phyloP scores from a whole-genome alignment of 1,140 invertebrate genomes.

The Megalopta genalis region DNA sequence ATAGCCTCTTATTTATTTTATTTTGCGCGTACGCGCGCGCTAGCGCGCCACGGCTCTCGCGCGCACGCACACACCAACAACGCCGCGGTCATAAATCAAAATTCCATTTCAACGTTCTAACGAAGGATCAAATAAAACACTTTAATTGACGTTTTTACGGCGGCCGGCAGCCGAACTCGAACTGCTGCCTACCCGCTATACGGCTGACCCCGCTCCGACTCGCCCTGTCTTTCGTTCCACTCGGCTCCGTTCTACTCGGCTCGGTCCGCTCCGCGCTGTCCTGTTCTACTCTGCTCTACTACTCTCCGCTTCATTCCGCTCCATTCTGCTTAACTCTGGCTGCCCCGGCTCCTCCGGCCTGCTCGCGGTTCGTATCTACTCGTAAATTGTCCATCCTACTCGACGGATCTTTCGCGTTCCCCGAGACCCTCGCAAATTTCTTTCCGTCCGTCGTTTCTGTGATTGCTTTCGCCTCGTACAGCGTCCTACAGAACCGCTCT shows the following conservation, averaged over 20 bases:
- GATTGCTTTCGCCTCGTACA: too few species aligned
- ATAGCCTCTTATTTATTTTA: conserved; percentile 80
- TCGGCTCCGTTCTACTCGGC: conserved; percentile 1
- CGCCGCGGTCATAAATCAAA: conserved; percentile 77
- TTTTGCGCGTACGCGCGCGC: conserved; percentile 69
- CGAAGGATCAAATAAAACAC: conserved; percentile 82
- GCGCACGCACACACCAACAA: conserved; percentile 45
- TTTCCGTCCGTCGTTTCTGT: too few species aligned
- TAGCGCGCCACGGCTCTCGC: conserved; percentile 58
- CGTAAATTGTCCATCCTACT: too few species aligned
- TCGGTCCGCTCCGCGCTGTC: too few species aligned
- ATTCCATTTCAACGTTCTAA: conserved; percentile 82
- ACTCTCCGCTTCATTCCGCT: too few species aligned
- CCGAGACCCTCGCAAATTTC: too few species aligned
- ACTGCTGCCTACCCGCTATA: conserved; percentile 70
- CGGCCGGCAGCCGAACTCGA: conserved; percentile 78
- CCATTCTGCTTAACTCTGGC: too few species aligned
- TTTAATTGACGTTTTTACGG: conserved; percentile 82
- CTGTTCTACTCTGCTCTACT: neutral
- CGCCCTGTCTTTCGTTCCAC: conserved; percentile 30
- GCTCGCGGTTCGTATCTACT: too few species aligned
- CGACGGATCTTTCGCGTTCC: too few species aligned
- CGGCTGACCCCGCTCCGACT: conserved; percentile 68
- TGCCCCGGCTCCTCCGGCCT: too few species aligned
- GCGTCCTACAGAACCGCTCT: too few species aligned